Base-by-base conservation (phyloP, 2,797 vertebrate genomes). In the Phrynocephalus vlangalii region DNA sequence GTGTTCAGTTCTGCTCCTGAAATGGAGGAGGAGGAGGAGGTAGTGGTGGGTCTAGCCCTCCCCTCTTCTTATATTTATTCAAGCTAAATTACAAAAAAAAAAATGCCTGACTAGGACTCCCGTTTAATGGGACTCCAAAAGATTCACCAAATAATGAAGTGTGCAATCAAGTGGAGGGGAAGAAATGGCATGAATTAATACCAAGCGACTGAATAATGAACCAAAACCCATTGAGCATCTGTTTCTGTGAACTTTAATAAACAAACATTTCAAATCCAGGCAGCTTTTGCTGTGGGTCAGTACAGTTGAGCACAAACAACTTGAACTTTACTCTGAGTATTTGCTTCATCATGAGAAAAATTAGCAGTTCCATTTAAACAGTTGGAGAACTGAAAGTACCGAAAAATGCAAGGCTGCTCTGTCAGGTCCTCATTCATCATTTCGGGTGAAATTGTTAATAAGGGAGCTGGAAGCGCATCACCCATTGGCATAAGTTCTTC, bases 241-340 rank as follows among this genome's bases (percentile, higher is more conserved):
- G 83, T 63, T 88, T 81, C 83, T 80, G 83, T 88, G 87, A 88
- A 88, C 87, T 88, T 88, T 88, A 76, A 88, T 56, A 88, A 88
- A 88, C 24, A 85, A 88, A 85, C 71, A 88, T 85, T 85, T 88
- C 79, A 88, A 85, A 88, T 88, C 87, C 87, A 85, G 38, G 44
- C 78, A 85, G 87, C 83, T 76, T 88, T 85, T 88, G 87, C 78
- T 85, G 73, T 48, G 78, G 87, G 87, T 85, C 83, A 88, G 71
- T 85, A 76, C 87, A 85, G 79, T 85, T 88, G 78, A 81, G 79
- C 87, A 88, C 71, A 88, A 88, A 88, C 79, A 88, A 81, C 78
- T 85, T 88, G 87, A 88, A 85, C 83, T 88, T 88, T 88, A 88
- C 87, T 88, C 79, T 85, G 71, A 85, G 79, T 82, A 81, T 88